Evolutionary conservation across 1,140 invertebrate species (phyloP).

Genomic region (Steinernema feltiae): DNA sequence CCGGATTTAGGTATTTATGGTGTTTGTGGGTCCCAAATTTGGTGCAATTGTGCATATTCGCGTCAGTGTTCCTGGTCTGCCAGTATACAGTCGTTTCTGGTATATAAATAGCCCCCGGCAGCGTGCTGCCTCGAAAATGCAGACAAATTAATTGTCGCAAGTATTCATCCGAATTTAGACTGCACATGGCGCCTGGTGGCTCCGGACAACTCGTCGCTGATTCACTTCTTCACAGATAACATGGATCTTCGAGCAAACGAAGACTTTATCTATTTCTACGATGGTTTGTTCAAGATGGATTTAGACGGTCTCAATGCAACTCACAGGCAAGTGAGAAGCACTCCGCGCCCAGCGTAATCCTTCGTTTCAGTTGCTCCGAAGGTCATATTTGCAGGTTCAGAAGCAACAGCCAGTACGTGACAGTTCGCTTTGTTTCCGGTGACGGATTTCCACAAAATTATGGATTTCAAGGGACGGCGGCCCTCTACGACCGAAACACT

Average conservation of each 20-base stretch:
- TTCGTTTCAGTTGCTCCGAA: conserved; percentile 27
- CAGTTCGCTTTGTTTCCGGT: conserved; percentile 30
- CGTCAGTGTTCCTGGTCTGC: too few relatives aligned
- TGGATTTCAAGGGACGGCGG: conserved; percentile 32
- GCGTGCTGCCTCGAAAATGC: too few relatives aligned
- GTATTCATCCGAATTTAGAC: conserved; percentile 22
- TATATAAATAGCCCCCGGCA: too few relatives aligned
- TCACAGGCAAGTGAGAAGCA: background rate
- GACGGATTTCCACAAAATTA: conserved; percentile 24
- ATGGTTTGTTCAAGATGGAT: background rate
- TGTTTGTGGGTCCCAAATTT: too few relatives aligned
- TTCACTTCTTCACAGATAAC: conserved; percentile 34
- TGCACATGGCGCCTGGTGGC: conserved; percentile 32
- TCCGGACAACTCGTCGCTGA: conserved; percentile 30
- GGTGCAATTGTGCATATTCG: too few relatives aligned
- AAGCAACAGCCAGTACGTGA: conserved; percentile 15
- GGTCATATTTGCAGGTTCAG: conserved; percentile 21
- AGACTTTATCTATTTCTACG: conserved; percentile 31
- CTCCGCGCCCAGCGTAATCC: background rate
- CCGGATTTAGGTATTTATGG: too few relatives aligned
- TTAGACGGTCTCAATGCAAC: background rate
- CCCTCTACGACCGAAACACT: background rate
- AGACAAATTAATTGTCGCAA: too few relatives aligned
- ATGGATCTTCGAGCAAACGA: conserved; percentile 23
- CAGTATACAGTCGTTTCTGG: too few relatives aligned